These are phyloP conservation scores for Artibeus jamaicensis DNA, from an alignment of 2,797 vertebrate genomes.

Conservation along the genomic window DNA sequence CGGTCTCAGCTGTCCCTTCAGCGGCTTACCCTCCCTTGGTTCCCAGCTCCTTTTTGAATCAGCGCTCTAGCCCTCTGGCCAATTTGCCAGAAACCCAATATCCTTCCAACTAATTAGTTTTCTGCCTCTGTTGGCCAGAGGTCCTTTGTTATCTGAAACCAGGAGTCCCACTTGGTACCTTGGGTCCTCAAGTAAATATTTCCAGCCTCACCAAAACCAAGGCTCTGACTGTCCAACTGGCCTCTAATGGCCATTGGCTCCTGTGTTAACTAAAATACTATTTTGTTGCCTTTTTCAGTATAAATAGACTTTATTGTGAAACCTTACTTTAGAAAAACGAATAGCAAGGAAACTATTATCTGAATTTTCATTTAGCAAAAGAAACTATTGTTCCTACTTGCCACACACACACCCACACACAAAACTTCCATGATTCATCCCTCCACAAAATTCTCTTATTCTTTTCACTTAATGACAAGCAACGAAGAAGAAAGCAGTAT, in stretches of 20 bases:
- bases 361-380: slow-evolving; percentile 45
- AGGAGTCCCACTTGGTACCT: background rate
- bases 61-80: background rate
- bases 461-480: slow-evolving; percentile 10
- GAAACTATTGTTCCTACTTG: slow-evolving; percentile 8
- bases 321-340: slow-evolving; percentile 15
- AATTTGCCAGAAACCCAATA: background rate
- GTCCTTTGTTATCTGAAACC: slow-evolving; percentile 24
- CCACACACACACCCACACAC: background rate
- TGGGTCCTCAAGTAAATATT: background rate
- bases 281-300: slow-evolving; percentile 37
- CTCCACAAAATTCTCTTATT: slow-evolving; percentile 1
- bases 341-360: background rate
- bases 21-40: background rate
- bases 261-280: background rate
- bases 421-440: slow-evolving; percentile 11
- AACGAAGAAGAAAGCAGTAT: slow-evolving; percentile 20
- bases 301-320: slow-evolving; percentile 8
- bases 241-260: slow-evolving; percentile 10
- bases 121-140: slow-evolving; percentile 9
- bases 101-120: slow-evolving; percentile 23
- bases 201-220: background rate
- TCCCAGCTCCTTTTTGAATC: background rate
- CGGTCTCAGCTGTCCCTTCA: background rate
- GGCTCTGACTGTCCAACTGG: background rate